These are phyloP conservation scores for Bungarus multicinctus DNA, from an alignment of 2,113 vertebrate species.

Conservation along the genomic window DNA sequence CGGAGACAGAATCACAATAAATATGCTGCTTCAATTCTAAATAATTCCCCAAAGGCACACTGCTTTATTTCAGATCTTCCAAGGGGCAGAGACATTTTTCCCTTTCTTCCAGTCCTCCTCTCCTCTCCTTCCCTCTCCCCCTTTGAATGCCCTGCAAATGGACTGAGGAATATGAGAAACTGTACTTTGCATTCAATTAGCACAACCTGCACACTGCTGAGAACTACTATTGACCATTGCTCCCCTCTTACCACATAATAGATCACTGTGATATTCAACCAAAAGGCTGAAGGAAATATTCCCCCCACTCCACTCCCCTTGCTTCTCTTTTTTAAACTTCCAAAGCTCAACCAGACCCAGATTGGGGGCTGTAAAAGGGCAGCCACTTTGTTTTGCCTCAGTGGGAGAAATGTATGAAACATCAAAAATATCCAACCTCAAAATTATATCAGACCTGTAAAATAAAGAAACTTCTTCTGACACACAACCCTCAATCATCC, in stretches of 20 bases:
- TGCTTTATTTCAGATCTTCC: neutral
- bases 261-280: slow-evolving; percentile 40
- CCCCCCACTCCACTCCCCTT: neutral
- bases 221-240: slow-evolving; percentile 41
- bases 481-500: neutral
- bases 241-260: slow-evolving; percentile 24
- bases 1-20: neutral
- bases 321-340: slow-evolving; percentile 48
- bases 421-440: neutral
- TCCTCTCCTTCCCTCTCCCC: neutral
- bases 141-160: slow-evolving; percentile 1
- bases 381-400: neutral
- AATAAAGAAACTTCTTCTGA: neutral
- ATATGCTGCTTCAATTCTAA: neutral
- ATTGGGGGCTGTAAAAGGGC: neutral
- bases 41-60: neutral
- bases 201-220: slow-evolving; percentile 63
- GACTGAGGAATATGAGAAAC: neutral
- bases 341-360: slow-evolving; percentile 5
- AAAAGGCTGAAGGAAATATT: slow-evolving; percentile 1
- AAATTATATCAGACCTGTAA: neutral
- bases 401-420: neutral
- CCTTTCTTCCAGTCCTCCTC: slow-evolving; percentile 6
- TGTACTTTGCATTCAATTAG: slow-evolving; percentile 66
- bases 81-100: neutral